phyloP scores from a whole-genome alignment of 1,140 invertebrate species.

The Theocolax elegans region DNA sequence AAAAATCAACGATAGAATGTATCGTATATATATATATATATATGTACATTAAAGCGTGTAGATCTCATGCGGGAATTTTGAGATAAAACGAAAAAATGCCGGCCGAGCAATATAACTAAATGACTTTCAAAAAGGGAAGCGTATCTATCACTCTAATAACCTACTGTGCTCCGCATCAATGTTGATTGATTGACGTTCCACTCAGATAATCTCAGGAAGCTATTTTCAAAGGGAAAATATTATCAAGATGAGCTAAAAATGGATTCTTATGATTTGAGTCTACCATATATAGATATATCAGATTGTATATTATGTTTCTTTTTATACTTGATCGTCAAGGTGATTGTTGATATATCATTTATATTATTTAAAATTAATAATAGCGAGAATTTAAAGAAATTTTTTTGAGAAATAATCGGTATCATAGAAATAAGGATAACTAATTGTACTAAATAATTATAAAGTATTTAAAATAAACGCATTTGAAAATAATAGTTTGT shows the following conservation, averaged over 20 bases:
- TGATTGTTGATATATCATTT: too few species aligned
- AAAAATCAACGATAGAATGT: constrained; percentile 28
- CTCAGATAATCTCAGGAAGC: constrained; percentile 9
- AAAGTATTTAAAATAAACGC: too few species aligned
- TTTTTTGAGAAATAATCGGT: too few species aligned
- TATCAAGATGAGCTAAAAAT: constrained; percentile 25
- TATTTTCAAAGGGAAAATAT: constrained; percentile 16
- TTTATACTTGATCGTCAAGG: too few species aligned
- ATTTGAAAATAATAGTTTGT: too few species aligned
- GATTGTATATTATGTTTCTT: too few species aligned
- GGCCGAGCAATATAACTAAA: constrained; percentile 8
- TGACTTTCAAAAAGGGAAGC: constrained; percentile 28
- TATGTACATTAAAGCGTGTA: background rate
- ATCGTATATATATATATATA: too few species aligned
- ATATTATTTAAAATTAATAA: too few species aligned
- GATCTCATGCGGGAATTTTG: background rate
- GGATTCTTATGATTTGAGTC: background rate
- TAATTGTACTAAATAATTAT: too few species aligned
- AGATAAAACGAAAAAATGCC: constrained; percentile 20
- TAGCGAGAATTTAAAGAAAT: too few species aligned
- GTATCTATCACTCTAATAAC: constrained; percentile 23
- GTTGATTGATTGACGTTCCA: constrained; percentile 22
- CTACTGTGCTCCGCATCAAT: constrained; percentile 18
- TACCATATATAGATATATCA: background rate
- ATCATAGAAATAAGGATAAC: too few species aligned